Evolutionary conservation across 1,140 invertebrate genomes (phyloP).

Genomic region (Neotoxoptera formosana): DNA sequence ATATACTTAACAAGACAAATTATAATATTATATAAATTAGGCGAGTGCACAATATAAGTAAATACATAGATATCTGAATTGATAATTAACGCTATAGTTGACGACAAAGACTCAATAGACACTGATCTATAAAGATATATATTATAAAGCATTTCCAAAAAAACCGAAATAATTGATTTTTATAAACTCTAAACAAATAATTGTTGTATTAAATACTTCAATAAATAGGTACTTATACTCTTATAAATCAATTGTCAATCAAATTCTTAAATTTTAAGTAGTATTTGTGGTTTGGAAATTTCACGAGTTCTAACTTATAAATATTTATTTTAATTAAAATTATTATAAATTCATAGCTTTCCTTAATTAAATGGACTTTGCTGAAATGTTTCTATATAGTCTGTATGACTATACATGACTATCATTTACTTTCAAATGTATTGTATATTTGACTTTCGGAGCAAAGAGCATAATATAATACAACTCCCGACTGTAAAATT

Average conservation of each 20-base stretch:
- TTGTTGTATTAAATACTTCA: background rate
- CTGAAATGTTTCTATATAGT: background rate
- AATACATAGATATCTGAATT: too few relatives aligned
- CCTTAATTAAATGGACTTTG: background rate
- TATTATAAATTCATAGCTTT: background rate
- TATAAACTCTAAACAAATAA: background rate
- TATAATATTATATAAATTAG: too few relatives aligned
- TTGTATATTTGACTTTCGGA: background rate
- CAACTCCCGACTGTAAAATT: background rate
- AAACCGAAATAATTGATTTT: background rate
- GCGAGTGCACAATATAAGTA: too few relatives aligned
- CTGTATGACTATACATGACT: background rate
- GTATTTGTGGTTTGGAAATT: background rate
- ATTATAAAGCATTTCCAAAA: background rate
- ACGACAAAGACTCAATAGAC: too few relatives aligned
- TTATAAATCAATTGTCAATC: background rate
- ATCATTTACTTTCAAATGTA: slow-evolving; percentile 7
- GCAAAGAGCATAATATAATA: background rate
- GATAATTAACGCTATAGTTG: too few relatives aligned
- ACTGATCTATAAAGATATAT: too few relatives aligned
- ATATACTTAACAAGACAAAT: too few relatives aligned
- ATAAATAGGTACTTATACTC: too few relatives aligned
- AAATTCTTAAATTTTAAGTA: background rate
- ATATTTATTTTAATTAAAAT: slow-evolving; percentile 4
- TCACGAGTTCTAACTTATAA: background rate